Evolutionary conservation across 2,113 vertebrate genomes (phyloP).

Genomic region (Stegastes partitus): DNA sequence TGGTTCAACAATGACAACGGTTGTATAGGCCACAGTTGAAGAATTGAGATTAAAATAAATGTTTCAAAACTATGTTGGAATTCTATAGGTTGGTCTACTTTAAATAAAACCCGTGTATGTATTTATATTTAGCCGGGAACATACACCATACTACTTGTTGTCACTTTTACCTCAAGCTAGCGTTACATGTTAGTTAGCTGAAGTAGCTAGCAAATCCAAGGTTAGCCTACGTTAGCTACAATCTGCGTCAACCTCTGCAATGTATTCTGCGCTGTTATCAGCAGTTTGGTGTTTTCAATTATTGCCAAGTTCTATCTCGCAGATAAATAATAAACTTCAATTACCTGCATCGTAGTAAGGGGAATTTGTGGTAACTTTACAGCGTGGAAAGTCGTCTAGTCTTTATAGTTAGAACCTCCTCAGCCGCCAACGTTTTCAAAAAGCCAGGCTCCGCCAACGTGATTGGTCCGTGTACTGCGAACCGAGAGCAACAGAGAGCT

Average conservation of each 20-base stretch:
- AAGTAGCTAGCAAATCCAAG: neutral
- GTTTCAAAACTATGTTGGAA: neutral
- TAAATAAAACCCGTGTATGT: neutral
- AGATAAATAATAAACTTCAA: neutral
- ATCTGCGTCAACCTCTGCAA: neutral
- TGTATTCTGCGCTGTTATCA: no score
- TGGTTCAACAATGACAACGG: neutral
- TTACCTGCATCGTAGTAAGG: slow-evolving; percentile 71
- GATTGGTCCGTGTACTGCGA: slow-evolving; percentile 41
- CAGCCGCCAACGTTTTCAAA: slow-evolving; percentile 79
- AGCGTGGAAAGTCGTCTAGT: neutral
- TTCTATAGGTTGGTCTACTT: neutral
- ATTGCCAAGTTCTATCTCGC: neutral
- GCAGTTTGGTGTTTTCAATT: no score
- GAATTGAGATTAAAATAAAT: neutral
- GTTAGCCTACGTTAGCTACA: slow-evolving; percentile 3
- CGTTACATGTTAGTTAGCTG: neutral
- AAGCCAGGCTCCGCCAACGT: neutral
- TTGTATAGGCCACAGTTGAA: neutral
- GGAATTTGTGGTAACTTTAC: neutral
- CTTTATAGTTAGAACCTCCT: neutral
- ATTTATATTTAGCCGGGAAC: neutral
- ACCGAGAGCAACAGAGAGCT: fast-evolving
- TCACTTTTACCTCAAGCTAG: neutral
- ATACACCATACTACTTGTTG: neutral